Evolutionary conservation across 2,113 vertebrate genomes (phyloP).

Genomic region (Cyphomyrus plagiostoma): DNA sequence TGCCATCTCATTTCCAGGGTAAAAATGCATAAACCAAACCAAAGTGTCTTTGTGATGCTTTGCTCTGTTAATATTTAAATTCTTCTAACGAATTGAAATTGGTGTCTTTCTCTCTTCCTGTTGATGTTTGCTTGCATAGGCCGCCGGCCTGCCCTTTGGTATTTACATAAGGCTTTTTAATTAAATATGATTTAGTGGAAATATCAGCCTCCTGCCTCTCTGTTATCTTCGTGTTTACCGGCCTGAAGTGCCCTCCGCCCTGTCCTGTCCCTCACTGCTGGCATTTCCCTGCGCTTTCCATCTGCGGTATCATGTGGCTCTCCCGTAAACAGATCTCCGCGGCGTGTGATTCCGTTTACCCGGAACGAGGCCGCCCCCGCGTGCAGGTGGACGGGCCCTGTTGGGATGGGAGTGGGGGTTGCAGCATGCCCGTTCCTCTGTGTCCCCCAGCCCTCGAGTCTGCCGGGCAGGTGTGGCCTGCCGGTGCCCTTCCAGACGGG

Average conservation of each 20-base stretch:
- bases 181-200: not conserved
- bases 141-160: not conserved
- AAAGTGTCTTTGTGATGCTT: not conserved
- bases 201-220: not conserved
- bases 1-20: not conserved
- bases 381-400: not conserved
- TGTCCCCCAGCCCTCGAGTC: not conserved
- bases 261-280: not conserved
- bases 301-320: not conserved
- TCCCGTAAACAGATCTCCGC: not conserved
- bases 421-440: not conserved
- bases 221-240: not conserved
- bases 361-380: not conserved
- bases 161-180: constrained; percentile 1
- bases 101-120: not conserved
- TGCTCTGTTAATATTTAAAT: not conserved
- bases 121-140: not conserved
- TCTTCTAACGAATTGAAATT: not conserved
- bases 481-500: not conserved
- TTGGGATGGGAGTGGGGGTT: not conserved
- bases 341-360: not conserved
- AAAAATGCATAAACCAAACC: not conserved
- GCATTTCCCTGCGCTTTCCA: not conserved
- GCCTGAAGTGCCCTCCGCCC: not conserved
- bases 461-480: no score